These are phyloP conservation scores for Valencia hispanica DNA, from an alignment of 2,797 vertebrate species.

Conservation along the genomic window DNA sequence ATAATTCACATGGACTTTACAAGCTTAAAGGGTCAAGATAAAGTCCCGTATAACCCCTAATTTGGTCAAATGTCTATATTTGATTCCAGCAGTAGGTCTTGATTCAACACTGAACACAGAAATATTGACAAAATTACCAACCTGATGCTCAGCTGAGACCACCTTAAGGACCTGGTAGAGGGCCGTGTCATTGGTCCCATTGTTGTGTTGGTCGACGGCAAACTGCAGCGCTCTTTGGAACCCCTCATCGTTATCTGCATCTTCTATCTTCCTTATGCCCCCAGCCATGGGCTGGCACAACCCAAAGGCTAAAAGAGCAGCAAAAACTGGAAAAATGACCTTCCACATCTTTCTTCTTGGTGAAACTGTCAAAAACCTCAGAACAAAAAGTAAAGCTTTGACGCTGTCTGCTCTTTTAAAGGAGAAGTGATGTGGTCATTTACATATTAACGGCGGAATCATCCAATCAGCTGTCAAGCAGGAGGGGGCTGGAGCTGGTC, in stretches of 20 bases:
- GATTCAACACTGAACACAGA: background rate
- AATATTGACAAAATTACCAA: background rate
- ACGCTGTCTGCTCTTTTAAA: background rate
- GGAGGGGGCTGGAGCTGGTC: background rate
- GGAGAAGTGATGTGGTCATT: background rate
- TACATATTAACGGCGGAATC: background rate
- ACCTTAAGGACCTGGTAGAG: background rate
- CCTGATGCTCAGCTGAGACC: slow-evolving; percentile 2
- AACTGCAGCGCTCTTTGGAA: slow-evolving; percentile 15
- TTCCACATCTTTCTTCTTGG: background rate
- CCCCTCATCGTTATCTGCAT: background rate
- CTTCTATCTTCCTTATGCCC: background rate
- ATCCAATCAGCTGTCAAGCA: background rate
- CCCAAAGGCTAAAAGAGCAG: slow-evolving; percentile 1
- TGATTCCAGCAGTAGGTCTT: background rate
- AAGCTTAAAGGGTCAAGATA: background rate
- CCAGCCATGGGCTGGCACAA: background rate
- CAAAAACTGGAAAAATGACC: background rate
- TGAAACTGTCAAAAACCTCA: background rate
- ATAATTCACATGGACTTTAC: background rate
- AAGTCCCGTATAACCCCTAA: background rate
- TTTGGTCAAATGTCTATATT: background rate
- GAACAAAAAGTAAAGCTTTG: background rate
- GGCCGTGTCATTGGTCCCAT: background rate
- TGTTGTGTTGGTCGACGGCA: slow-evolving; percentile 11